phyloP scores from a whole-genome alignment of 2,797 vertebrate species.

The Acrossocheilus fasciatus region DNA sequence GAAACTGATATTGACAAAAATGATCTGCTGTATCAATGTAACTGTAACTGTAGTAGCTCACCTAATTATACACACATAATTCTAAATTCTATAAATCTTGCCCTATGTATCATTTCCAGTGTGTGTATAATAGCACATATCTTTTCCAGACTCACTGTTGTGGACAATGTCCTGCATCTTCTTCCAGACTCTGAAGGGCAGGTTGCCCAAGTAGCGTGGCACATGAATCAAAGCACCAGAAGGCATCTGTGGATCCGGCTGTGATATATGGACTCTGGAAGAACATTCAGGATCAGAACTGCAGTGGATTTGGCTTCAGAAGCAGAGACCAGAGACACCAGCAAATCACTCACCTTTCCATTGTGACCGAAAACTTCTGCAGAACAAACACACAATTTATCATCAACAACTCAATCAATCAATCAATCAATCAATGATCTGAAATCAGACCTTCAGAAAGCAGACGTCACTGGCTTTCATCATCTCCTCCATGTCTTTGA shows the following conservation, averaged over 20 bases:
- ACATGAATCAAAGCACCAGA: conserved; percentile 1
- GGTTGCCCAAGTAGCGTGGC: background rate
- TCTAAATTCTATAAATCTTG: background rate
- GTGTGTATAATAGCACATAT: background rate
- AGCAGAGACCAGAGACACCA: background rate
- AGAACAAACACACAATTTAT: background rate
- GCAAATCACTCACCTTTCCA: conserved; percentile 28
- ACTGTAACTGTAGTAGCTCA: background rate
- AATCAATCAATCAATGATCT: background rate
- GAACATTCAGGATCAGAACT: conserved; percentile 7
- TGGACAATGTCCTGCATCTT: conserved; percentile 11
- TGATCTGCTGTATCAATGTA: background rate
- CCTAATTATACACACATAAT: background rate
- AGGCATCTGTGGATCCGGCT: conserved; percentile 4
- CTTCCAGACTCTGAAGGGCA: conserved; percentile 1
- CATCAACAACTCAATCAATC: background rate
- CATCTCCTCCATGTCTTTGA: background rate
- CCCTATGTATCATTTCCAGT: background rate
- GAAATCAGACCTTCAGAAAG: conserved; percentile 20
- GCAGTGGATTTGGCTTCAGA: background rate
- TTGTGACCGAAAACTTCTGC: background rate
- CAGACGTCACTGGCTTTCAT: background rate
- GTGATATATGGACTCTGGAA: conserved; percentile 2
- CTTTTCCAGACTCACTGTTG: background rate
- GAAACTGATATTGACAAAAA: background rate